Evolutionary conservation across 2,888 invertebrate genomes (phyloP).

Genomic region (Apamea anceps): DNA sequence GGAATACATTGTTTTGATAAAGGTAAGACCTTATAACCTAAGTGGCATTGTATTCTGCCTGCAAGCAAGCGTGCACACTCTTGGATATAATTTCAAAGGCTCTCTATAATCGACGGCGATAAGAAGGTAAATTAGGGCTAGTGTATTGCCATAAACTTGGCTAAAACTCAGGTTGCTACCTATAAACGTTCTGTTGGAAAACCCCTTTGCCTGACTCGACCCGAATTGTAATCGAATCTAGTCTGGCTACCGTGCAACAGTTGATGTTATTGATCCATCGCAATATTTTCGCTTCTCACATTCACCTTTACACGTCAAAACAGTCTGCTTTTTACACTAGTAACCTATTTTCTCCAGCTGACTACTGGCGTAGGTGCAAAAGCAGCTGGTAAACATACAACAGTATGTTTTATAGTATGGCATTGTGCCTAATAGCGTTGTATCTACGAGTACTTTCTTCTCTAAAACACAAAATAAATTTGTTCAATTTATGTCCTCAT

Average conservation of each 20-base stretch:
- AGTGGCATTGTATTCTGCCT: too few species aligned
- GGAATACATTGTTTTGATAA: too few species aligned
- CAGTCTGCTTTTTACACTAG: constrained; percentile 5
- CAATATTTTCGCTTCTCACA: neutral
- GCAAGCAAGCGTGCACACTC: neutral
- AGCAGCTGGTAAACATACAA: constrained; percentile 30
- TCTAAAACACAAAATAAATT: constrained; percentile 13
- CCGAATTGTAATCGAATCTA: neutral
- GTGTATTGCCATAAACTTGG: neutral
- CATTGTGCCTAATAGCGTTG: constrained; percentile 53
- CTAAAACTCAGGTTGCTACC: neutral
- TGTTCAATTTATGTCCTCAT: constrained; percentile 13
- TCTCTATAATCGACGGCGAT: neutral
- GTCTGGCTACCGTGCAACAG: neutral
- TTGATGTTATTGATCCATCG: neutral
- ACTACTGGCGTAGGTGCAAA: constrained; percentile 30
- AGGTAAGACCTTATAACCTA: too few species aligned
- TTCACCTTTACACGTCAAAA: neutral
- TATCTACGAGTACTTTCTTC: neutral
- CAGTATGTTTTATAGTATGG: constrained; percentile 38
- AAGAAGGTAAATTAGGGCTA: neutral
- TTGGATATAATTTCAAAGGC: neutral
- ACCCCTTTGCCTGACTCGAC: neutral
- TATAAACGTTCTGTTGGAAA: neutral
- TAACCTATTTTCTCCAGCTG: constrained; percentile 27